Evolutionary conservation across 2,888 invertebrate genomes (phyloP), one percentile per base, ranked within the genome.

Genomic region (Hirtodrosophila cameraria): DNA sequence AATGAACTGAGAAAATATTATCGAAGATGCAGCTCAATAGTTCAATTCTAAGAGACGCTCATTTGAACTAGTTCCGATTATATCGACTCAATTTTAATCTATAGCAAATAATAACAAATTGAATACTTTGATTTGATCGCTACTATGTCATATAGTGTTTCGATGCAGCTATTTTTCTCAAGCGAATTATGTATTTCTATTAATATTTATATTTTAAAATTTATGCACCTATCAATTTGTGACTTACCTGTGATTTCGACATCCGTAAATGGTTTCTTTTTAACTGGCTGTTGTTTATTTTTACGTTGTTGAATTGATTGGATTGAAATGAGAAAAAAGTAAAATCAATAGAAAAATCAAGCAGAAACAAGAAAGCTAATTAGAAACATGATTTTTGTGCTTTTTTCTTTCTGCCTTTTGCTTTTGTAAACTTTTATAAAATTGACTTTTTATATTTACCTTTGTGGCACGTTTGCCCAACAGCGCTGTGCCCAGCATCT

Each of bases 261-360:
- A 46, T 91, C 91, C 41, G 91, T 91, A 59, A 91, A 91, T 35
- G 90, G 90, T 88, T 91, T 90, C 89, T 91, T 91, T 83, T 90
- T 90, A 63, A 90, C 90, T 69, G 90, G 75, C 91, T 91, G 77
- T 33, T 33, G 12, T 43, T 38, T n/a, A n/a, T n/a, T 31, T 27
- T 30, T 27, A 18, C 13, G 39, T 53, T 31, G 43, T 20, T 15
- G 23, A n/a, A 23, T 31, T 27, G 33, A n/a, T 15, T 15, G 28
- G 13, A 50, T 43, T 53, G 20, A 35, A 36, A 49, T 48, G 41
- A 46, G 33, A 52, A 45, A 50, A 15, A 42, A 23, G 23, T 6
- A 4, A 39, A 66, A 45, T 31, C 35, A 53, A 50, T 54, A 49
- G 27, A 54, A 57, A 61, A 41, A 41, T 45, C 33, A 58, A 49